These are phyloP conservation scores for Scaptomyza pallida DNA, from an alignment of 1,140 invertebrate genomes.

Conservation along the genomic window DNA sequence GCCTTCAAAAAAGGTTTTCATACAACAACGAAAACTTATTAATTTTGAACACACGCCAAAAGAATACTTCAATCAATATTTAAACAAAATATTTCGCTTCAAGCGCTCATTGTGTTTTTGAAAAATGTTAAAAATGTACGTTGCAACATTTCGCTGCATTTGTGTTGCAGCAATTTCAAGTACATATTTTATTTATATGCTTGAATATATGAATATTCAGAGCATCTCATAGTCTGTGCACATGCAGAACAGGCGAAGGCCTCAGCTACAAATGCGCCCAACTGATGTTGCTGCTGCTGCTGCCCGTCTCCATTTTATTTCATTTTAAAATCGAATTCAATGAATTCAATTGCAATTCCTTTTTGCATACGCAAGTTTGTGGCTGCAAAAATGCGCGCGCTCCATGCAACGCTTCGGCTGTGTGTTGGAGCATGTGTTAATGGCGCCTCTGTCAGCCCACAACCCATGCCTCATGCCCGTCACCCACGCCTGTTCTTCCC, in stretches of 20 bases:
- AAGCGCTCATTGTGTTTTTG: no score
- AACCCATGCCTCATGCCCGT: not conserved
- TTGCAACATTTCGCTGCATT: not conserved
- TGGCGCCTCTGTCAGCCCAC: constrained; percentile 12
- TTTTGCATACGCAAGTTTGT: constrained; percentile 78
- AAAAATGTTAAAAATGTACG: not conserved
- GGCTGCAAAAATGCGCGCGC: constrained; percentile 53
- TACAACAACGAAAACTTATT: no score
- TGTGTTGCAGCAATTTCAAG: not conserved
- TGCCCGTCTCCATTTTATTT: constrained; percentile 50
- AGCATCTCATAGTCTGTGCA: constrained; percentile 2
- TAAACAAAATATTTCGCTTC: no score
- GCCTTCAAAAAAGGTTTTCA: no score
- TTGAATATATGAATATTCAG: constrained; percentile 1
- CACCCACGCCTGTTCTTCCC: no score
- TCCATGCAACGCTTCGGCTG: constrained; percentile 11
- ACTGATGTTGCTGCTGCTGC: not conserved
- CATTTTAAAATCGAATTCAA: constrained; percentile 79
- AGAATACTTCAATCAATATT: not conserved
- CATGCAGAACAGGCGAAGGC: not conserved
- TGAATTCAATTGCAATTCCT: constrained; percentile 77
- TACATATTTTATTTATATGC: not conserved
- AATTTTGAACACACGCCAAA: not conserved
- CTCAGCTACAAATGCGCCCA: not conserved
- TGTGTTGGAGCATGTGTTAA: constrained; percentile 46